Percentiles rank a stretch among this genome's conserved stretches.
phyloP scores from a whole-genome alignment of 2,797 vertebrate species.

The Gadopsis marmoratus region DNA sequence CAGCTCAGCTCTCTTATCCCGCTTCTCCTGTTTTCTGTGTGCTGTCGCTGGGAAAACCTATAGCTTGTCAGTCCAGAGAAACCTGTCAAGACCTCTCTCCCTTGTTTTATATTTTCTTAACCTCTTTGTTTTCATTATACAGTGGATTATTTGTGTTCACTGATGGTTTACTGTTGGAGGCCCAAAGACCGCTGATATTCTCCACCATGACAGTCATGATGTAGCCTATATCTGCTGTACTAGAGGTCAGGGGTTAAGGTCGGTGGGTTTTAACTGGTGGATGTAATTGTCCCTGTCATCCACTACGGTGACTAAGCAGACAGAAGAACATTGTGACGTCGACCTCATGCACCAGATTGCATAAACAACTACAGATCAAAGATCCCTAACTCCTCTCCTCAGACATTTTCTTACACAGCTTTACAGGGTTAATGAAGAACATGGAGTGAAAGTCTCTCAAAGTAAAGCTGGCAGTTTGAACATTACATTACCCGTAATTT shows the following conservation, averaged over 20 bases:
- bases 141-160: too few relatives aligned
- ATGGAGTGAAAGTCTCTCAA: not conserved
- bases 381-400: constrained; percentile 20
- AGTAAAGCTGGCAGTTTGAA: not conserved
- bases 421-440: constrained; percentile 33
- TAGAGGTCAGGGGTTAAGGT: constrained; percentile 38
- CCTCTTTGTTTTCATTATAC: not conserved
- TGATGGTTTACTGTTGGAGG: too few relatives aligned
- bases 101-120: not conserved
- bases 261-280: constrained; percentile 27
- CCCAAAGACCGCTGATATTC: not conserved
- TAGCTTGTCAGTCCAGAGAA: not conserved
- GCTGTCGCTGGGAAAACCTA: constrained; percentile 13
- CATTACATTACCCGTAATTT: not conserved
- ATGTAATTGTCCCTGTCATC: constrained; percentile 56
- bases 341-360: constrained; percentile 34
- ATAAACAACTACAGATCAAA: constrained; percentile 62
- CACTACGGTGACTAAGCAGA: constrained; percentile 37
- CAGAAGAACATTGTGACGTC: constrained; percentile 60
- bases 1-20: constrained; percentile 26
- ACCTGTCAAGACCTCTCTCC: not conserved
- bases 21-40: constrained; percentile 10
- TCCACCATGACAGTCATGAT: not conserved
- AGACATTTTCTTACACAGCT: constrained; percentile 24
- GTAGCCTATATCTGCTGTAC: constrained; percentile 2